Evolutionary conservation across 2,797 vertebrate species (phyloP).

Genomic region (Gymnothorax reevesii): DNA sequence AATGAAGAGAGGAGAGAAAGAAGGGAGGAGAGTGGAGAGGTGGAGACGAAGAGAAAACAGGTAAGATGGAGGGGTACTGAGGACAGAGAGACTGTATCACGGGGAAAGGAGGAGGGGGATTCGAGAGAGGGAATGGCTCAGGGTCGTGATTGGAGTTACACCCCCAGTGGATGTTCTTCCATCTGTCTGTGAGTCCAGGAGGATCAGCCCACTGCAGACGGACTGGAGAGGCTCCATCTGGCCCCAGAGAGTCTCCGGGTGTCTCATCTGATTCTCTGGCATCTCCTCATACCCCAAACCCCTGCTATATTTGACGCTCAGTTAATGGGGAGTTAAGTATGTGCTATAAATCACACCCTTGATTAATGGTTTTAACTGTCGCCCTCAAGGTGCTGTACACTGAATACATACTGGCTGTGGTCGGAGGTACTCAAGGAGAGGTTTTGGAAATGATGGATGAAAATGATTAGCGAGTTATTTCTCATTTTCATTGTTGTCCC

Average conservation of each 20-base stretch:
- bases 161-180: background rate
- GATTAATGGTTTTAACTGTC: too few species aligned
- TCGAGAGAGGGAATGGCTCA: too few species aligned
- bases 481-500: background rate
- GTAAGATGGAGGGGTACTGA: background rate
- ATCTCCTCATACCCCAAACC: background rate
- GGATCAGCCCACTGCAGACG: constrained; percentile 8
- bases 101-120: too few species aligned
- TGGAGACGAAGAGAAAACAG: too few species aligned
- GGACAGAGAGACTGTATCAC: too few species aligned
- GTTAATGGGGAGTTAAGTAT: background rate
- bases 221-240: background rate
- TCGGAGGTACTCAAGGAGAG: too few species aligned
- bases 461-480: too few species aligned
- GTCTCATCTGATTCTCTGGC: background rate
- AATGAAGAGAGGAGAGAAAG: background rate
- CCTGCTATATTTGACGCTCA: background rate
- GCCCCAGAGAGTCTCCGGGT: background rate
- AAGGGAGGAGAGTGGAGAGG: background rate
- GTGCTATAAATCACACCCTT: background rate
- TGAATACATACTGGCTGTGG: too few species aligned
- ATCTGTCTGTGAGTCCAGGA: background rate
- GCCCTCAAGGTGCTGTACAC: too few species aligned
- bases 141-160: background rate
- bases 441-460: too few species aligned